A percentile compares a stretch with the other conserved stretches of the same genome.
These are phyloP conservation scores for Sarcophaga caerulescens DNA, from an alignment of 2,888 invertebrate species.

Conservation along the genomic window DNA sequence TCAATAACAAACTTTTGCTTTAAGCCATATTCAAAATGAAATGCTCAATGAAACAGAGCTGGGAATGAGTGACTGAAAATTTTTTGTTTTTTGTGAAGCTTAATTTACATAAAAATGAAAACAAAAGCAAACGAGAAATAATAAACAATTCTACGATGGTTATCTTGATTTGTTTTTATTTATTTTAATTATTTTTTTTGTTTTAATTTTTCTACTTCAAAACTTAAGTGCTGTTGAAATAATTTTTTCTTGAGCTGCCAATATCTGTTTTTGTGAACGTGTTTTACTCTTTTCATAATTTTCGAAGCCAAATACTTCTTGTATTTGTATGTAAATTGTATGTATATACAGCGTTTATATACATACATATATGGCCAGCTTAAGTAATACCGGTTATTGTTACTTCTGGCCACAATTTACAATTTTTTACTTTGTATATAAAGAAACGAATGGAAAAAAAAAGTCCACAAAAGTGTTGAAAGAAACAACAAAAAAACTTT, in stretches of 20 bases:
- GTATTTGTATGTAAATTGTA: background rate
- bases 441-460: background rate
- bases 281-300: background rate
- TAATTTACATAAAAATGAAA: background rate
- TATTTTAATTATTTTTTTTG: background rate
- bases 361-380: background rate
- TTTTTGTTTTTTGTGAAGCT: background rate
- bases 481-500: background rate
- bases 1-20: background rate
- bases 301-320: background rate
- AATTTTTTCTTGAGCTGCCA: background rate
- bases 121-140: background rate
- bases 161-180: background rate
- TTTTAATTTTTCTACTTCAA: background rate
- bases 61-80: no score
- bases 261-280: no score
- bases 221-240: background rate
- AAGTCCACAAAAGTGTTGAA: background rate
- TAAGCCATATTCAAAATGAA: background rate
- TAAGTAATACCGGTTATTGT: background rate
- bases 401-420: background rate
- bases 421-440: background rate
- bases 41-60: no score
- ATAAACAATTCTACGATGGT: background rate
- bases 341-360: background rate